Evolutionary conservation across 2,797 vertebrate species (phyloP), one percentile per base, ranked within the genome.

Genomic region (Clarias pachynema): DNA sequence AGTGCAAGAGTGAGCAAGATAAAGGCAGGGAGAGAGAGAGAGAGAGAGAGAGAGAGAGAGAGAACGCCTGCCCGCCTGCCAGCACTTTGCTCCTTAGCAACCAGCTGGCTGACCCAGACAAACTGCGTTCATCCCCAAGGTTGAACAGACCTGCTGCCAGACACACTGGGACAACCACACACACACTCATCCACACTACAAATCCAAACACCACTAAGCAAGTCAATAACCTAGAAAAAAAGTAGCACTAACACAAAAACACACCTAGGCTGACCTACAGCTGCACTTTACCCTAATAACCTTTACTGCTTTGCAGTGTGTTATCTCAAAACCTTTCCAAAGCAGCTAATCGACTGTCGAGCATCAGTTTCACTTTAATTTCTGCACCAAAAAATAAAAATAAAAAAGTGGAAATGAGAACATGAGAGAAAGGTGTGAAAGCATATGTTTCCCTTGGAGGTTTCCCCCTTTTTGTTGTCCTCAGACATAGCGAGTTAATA

Each of bases 21-120:
- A 37, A 18, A 37, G 34, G 1, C 8, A 40, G 16, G 0, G 16
- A 8, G 69, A 49, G 24, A 18, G 70, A 15, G 31, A 60, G 31
- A 62, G 59, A 44, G 34, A 63, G 2, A 31, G 1, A 18, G 44
- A 15, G 22, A 60, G 22, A 62, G 59, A 44, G 34, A 63, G 2
- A 31, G 1, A 87, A 66, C 65, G 34, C 34, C 34, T 31, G 31
- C 31, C 31, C 44, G 88, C 59, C 87, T 79, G 79, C 87, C 75
- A 85, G 86, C 87, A 87, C 86, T 93, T 59, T 82, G 88, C 90
- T 91, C 81, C 93, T 91, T 90, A 92, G 92, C 92, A 94, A 95
- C 94, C 93, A 94, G 92, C 93, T 93, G 93, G 92, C 86, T 77
- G 85, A 92, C 91, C 83, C 86, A 93, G 89, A 93, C 90, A 92